Evolutionary conservation across 37 sponge, comb jelly and placozoan genomes (phyloP).

Genomic region (Geodia barretti): DNA sequence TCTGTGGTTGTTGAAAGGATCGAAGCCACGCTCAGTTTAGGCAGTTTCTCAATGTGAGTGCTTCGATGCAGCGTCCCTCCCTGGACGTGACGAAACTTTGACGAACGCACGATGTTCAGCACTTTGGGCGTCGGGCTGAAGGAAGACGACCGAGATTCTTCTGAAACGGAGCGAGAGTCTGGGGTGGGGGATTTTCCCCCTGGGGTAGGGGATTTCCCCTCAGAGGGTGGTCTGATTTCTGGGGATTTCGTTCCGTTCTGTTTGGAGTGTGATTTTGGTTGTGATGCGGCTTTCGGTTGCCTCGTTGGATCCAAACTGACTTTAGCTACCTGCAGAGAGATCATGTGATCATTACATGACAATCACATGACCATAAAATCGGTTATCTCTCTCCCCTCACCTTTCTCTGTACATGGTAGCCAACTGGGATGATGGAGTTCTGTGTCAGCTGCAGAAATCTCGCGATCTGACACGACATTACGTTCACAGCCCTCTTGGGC

Average conservation of each 20-base stretch:
- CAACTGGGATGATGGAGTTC: conserved; percentile 72
- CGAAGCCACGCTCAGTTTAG: conserved; percentile 56
- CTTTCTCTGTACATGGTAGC: conserved; percentile 82
- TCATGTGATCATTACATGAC: not conserved
- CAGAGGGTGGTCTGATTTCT: not conserved
- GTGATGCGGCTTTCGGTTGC: not conserved
- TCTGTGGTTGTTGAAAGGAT: conserved; percentile 71
- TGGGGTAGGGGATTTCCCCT: not conserved
- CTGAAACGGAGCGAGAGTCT: not conserved
- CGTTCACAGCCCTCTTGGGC: conserved; percentile 80
- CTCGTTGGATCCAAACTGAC: conserved; percentile 64
- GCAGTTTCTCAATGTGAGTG: conserved; percentile 75
- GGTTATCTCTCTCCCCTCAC: conserved; percentile 37
- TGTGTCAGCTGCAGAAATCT: conserved; percentile 77
- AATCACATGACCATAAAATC: not conserved
- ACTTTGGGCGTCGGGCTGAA: conserved; percentile 28
- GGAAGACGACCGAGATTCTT: not conserved
- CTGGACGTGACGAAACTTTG: conserved; percentile 81
- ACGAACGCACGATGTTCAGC: conserved; percentile 66
- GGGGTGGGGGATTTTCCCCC: not conserved
- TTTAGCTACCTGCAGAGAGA: conserved; percentile 46
- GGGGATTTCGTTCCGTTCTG: not conserved
- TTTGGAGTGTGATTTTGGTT: not conserved
- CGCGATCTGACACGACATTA: conserved; percentile 83
- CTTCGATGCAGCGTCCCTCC: conserved; percentile 63